phyloP scores from a whole-genome alignment of 64 coral and sea anemone genomes.

The Montipora capricornis region DNA sequence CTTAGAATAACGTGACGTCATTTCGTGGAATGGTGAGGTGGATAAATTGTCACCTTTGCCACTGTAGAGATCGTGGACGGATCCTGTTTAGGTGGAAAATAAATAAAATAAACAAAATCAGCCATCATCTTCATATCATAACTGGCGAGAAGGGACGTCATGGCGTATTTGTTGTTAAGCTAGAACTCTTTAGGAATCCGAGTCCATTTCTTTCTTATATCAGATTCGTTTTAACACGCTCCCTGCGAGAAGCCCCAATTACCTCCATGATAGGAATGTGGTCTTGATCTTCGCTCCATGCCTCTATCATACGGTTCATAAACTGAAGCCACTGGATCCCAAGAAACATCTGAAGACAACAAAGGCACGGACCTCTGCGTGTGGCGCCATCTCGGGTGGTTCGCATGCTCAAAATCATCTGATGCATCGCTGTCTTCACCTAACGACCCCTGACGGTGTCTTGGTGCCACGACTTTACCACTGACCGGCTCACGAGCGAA shows the following conservation, averaged over 20 bases:
- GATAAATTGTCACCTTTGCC: background rate
- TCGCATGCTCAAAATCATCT: constrained; percentile 20
- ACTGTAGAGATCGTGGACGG: background rate
- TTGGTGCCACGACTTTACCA: background rate
- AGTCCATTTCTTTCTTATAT: no score
- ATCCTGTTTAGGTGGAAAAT: constrained; percentile 1
- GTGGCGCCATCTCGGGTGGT: background rate
- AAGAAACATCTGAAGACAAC: constrained; percentile 24
- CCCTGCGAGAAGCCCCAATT: background rate
- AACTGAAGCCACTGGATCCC: constrained; percentile 15
- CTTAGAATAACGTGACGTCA: background rate
- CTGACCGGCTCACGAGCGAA: background rate
- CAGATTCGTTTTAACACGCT: no score
- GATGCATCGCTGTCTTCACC: constrained; percentile 60
- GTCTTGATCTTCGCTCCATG: background rate
- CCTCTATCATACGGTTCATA: background rate
- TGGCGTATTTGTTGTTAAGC: no score
- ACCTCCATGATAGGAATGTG: constrained; percentile 62
- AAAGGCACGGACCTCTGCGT: constrained; percentile 54
- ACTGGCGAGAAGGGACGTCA: no score
- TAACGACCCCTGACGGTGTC: constrained; percentile 23
- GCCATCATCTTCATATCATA: no score
- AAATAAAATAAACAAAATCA: background rate
- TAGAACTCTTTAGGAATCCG: no score
- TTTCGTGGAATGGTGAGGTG: background rate